A percentile compares a stretch with the other conserved stretches of the same genome.
Evolutionary conservation across 1,140 invertebrate species (phyloP).

Genomic region (Drosophila micromelanica): DNA sequence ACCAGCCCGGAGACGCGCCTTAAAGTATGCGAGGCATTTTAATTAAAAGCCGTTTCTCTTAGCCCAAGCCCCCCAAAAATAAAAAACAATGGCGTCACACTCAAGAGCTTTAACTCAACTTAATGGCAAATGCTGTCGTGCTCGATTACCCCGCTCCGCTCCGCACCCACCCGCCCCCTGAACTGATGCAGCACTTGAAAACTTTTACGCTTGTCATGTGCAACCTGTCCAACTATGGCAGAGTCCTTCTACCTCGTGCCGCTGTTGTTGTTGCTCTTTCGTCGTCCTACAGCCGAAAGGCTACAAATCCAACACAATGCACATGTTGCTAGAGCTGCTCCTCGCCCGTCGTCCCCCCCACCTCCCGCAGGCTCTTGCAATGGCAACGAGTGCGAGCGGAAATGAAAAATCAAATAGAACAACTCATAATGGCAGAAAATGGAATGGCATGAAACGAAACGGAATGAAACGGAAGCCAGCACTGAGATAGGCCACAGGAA

Average conservation of each 20-base stretch:
- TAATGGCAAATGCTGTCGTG: conserved; percentile 80
- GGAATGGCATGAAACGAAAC: conserved; percentile 28
- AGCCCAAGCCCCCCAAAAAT: neutral
- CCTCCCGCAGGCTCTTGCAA: conserved; percentile 1
- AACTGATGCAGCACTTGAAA: conserved; percentile 63
- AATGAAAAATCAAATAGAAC: conserved; percentile 79
- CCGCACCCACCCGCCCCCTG: conserved; percentile 2
- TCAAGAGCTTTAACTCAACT: conserved; percentile 70
- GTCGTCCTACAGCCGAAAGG: conserved; percentile 66
- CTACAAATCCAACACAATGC: conserved; percentile 76
- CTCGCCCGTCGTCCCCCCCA: neutral
- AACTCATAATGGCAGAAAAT: conserved; percentile 67
- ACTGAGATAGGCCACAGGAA: conserved; percentile 14
- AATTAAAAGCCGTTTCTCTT: conserved; percentile 69
- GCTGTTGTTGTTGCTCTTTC: conserved; percentile 17
- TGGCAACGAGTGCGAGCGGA: conserved; percentile 51
- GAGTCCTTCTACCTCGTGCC: conserved; percentile 37
- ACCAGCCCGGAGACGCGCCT: conserved; percentile 44
- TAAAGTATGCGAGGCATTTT: conserved; percentile 75
- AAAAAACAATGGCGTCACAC: conserved; percentile 30
- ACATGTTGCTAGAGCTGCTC: conserved; percentile 46
- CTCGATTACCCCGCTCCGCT: conserved; percentile 68
- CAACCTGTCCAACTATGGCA: conserved; percentile 76
- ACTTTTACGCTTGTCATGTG: conserved; percentile 77
- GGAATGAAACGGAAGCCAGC: neutral